These are phyloP conservation scores for Pandemis cinnamomeana DNA, from an alignment of 2,888 invertebrate species.

Conservation along the genomic window DNA sequence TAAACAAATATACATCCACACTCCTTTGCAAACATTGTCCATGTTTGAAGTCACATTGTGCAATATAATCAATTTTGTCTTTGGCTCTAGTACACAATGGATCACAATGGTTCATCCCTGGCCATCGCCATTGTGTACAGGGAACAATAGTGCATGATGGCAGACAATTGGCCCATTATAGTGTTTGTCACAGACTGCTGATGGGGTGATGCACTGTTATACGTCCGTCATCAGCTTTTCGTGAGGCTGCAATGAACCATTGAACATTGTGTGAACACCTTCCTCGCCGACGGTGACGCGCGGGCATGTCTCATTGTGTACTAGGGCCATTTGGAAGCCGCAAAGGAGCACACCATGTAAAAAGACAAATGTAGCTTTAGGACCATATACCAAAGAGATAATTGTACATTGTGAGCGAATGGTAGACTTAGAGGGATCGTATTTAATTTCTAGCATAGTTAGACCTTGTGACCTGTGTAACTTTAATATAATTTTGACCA, in stretches of 20 bases:
- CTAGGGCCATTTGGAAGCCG: slow-evolving; percentile 43
- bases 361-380: slow-evolving; percentile 80
- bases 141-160: too few species aligned
- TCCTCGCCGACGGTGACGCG: too few species aligned
- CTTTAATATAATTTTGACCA: slow-evolving; percentile 69
- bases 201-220: too few species aligned
- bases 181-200: too few species aligned
- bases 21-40: slow-evolving; percentile 59
- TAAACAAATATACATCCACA: slow-evolving; percentile 42
- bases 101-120: too few species aligned
- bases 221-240: too few species aligned
- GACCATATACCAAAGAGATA: slow-evolving; percentile 83
- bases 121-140: too few species aligned
- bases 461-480: slow-evolving; percentile 74
- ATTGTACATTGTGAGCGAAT: slow-evolving; percentile 79
- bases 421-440: slow-evolving; percentile 67
- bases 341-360: slow-evolving; percentile 73
- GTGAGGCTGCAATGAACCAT: too few species aligned
- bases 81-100: background rate
- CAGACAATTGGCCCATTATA: too few species aligned
- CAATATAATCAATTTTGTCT: slow-evolving; percentile 43
- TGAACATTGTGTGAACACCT: too few species aligned
- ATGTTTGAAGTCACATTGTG: slow-evolving; percentile 48
- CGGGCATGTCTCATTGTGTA: too few species aligned
- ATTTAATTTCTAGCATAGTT: slow-evolving; percentile 79